phyloP scores from a whole-genome alignment of 2,888 invertebrate species.

The Heliconius sara region DNA sequence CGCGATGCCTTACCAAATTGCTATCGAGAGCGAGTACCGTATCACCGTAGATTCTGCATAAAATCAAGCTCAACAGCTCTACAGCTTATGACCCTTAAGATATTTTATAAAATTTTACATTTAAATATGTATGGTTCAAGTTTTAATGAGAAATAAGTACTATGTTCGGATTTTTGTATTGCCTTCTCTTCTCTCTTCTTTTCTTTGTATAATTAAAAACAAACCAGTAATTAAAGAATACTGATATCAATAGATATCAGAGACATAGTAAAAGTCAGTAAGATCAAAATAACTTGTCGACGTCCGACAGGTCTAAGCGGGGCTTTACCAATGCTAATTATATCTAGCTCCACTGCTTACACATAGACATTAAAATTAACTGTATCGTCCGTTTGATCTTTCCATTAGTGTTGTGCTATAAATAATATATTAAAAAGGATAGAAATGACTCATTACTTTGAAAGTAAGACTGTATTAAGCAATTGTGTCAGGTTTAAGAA shows the following conservation, averaged over 20 bases:
- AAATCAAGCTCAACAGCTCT: constrained; percentile 22
- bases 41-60: constrained; percentile 32
- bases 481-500: neutral
- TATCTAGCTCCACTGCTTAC: constrained; percentile 77
- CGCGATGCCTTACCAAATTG: constrained; percentile 43
- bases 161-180: neutral
- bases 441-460: constrained; percentile 69
- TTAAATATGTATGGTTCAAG: neutral
- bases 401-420: constrained; percentile 80
- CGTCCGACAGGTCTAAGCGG: constrained; percentile 59
- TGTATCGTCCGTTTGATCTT: constrained; percentile 81
- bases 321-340: constrained; percentile 77
- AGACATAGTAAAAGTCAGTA: constrained; percentile 78
- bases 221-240: constrained; percentile 4
- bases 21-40: constrained; percentile 39
- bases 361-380: constrained; percentile 83
- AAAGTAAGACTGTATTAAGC: constrained; percentile 27
- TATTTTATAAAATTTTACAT: constrained; percentile 11
- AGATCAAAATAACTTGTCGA: constrained; percentile 72
- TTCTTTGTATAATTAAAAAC: neutral
- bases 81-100: constrained; percentile 14
- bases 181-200: too few relatives aligned
- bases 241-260: constrained; percentile 57
- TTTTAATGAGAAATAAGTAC: neutral
- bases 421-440: constrained; percentile 73